Evolutionary conservation across 1,140 invertebrate genomes (phyloP).

Genomic region (Cecropterus lyciades): DNA sequence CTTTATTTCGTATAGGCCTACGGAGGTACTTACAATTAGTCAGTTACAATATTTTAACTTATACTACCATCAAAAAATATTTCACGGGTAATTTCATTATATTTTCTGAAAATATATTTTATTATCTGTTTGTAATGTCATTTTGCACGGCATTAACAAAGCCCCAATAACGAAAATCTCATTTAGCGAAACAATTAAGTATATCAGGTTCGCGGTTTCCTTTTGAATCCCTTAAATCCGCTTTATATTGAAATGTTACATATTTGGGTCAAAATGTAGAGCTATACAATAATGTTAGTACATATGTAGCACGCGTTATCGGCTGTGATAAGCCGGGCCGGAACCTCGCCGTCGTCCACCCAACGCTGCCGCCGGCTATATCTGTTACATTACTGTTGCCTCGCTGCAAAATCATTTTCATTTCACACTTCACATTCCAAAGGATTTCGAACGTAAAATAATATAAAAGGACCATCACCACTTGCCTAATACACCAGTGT

Average conservation of each 20-base stretch:
- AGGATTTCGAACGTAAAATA: constrained; percentile 38
- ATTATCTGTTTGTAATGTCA: background rate
- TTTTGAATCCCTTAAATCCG: constrained; percentile 18
- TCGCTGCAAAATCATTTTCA: constrained; percentile 55
- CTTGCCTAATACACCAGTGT: no score
- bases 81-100: no score
- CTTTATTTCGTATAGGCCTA: no score
- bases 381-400: constrained; percentile 52
- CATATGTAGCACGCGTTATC: constrained; percentile 60
- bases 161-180: background rate
- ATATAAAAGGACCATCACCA: no score
- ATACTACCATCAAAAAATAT: no score
- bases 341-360: constrained; percentile 57
- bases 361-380: constrained; percentile 53
- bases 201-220: constrained; percentile 11
- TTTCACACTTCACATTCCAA: constrained; percentile 53
- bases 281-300: constrained; percentile 38
- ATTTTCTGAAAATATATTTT: no score
- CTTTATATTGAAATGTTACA: constrained; percentile 29
- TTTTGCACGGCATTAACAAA: constrained; percentile 4
- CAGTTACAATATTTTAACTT: no score
- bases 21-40: no score
- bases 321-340: constrained; percentile 67
- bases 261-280: constrained; percentile 32
- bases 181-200: constrained; percentile 3